Percentiles rank a stretch among this genome's conserved stretches.
Conservation (phyloP, 2,113 vertebrate species). For the Charadrius vociferus region DNA sequence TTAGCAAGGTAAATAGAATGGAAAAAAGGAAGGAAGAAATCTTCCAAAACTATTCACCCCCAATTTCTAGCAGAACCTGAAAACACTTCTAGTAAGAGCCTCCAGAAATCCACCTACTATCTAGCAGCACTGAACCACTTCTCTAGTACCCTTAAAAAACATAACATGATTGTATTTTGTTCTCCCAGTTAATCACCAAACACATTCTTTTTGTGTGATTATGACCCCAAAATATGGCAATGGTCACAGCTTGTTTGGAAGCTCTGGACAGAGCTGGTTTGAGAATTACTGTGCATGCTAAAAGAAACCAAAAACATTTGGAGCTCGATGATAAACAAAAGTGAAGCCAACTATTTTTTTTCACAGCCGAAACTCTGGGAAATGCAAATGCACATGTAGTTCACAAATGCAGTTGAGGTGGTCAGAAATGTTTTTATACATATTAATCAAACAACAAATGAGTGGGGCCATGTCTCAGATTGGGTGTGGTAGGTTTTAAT, state of each 20-base stretch:
- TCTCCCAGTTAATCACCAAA: background rate
- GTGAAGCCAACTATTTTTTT: background rate
- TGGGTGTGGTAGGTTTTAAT: background rate
- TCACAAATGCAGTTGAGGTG: background rate
- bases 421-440: background rate
- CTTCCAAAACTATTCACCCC: background rate
- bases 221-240: rapidly evolving
- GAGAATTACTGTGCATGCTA: background rate
- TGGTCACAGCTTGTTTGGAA: background rate
- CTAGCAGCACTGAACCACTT: background rate
- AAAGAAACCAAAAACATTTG: background rate
- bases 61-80: background rate
- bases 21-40: background rate
- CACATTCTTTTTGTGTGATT: background rate
- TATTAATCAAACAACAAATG: background rate
- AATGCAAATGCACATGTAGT: rapidly evolving
- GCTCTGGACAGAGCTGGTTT: background rate
- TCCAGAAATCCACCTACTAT: background rate
- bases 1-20: background rate
- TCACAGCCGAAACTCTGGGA: background rate
- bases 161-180: background rate
- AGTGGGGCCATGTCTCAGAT: background rate
- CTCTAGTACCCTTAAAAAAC: background rate
- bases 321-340: background rate
- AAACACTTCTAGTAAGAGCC: background rate